Evolutionary conservation across 2,888 invertebrate genomes (phyloP).

Genomic region (Gnatocerus cornutus): DNA sequence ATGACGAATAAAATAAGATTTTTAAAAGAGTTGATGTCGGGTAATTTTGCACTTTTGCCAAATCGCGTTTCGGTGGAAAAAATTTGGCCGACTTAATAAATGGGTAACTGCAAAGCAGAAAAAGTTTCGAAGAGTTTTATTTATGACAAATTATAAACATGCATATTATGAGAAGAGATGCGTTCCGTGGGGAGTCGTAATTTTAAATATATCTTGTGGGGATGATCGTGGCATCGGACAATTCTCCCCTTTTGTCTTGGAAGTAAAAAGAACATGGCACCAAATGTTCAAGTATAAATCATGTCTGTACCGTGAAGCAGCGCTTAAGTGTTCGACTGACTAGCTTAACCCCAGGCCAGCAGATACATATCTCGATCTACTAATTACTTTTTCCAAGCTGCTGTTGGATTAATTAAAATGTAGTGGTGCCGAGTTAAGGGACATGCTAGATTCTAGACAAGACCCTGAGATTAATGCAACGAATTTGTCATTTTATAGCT

Average conservation of each 20-base stretch:
- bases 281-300: constrained; percentile 62
- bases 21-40: constrained; percentile 45
- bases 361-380: constrained; percentile 63
- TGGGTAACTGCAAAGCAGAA: constrained; percentile 45
- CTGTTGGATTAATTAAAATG: constrained; percentile 65
- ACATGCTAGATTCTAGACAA: constrained; percentile 59
- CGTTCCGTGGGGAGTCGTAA: constrained; percentile 51
- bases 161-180: constrained; percentile 52
- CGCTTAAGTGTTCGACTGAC: constrained; percentile 50
- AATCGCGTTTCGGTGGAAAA: constrained; percentile 15
- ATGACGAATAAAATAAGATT: constrained; percentile 42
- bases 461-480: constrained; percentile 58
- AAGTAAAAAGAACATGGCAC: constrained; percentile 62
- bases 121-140: constrained; percentile 50
- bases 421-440: constrained; percentile 59
- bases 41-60: constrained; percentile 33
- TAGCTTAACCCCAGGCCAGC: constrained; percentile 47
- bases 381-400: constrained; percentile 67
- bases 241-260: constrained; percentile 60
- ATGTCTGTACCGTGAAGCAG: constrained; percentile 55
- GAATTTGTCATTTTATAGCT: constrained; percentile 52
- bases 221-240: constrained; percentile 58
- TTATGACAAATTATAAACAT: constrained; percentile 58
- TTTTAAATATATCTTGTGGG: constrained; percentile 55
- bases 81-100: constrained; percentile 46